Percentiles rank a stretch among this genome's conserved stretches.
phyloP scores from a whole-genome alignment of 2,888 invertebrate genomes.

The Tetragonisca angustula region DNA sequence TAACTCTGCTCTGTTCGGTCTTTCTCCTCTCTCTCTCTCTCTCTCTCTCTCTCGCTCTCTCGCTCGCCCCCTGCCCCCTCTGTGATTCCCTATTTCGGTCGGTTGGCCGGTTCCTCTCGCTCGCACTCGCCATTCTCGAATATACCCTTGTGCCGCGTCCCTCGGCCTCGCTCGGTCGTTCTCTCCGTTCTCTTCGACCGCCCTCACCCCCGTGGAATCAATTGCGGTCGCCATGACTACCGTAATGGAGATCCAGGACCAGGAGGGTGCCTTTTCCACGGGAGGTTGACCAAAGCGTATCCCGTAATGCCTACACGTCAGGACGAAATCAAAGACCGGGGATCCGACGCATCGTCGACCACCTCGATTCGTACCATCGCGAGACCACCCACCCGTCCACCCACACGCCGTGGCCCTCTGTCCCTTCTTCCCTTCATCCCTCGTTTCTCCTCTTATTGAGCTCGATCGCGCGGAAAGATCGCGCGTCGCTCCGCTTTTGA shows the following conservation, averaged over 20 bases:
- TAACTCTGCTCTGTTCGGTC: slow-evolving; percentile 44
- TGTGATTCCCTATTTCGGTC: slow-evolving; percentile 44
- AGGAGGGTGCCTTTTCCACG: slow-evolving; percentile 80
- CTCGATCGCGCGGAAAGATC: slow-evolving; percentile 63
- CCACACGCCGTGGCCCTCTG: neutral
- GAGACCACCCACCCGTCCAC: slow-evolving; percentile 3
- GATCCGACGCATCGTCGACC: slow-evolving; percentile 64
- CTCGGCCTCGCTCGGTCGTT: slow-evolving; percentile 60
- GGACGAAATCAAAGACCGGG: slow-evolving; percentile 78
- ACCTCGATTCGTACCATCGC: slow-evolving; percentile 31
- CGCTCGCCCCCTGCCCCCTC: slow-evolving; percentile 29
- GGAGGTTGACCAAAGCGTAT: slow-evolving; percentile 78
- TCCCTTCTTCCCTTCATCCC: neutral
- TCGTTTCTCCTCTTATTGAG: slow-evolving; percentile 46
- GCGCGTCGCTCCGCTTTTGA: slow-evolving; percentile 40
- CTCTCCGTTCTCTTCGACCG: slow-evolving; percentile 69
- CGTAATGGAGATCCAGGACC: slow-evolving; percentile 82
- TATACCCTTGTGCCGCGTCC: slow-evolving; percentile 62
- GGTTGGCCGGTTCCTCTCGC: slow-evolving; percentile 34
- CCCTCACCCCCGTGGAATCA: slow-evolving; percentile 80
- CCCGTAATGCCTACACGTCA: slow-evolving; percentile 74
- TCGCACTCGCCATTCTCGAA: slow-evolving; percentile 58
- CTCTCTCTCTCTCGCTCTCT: slow-evolving; percentile 21
- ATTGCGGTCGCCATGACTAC: slow-evolving; percentile 83
- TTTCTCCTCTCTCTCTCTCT: slow-evolving; percentile 31